Base-by-base conservation (phyloP, 2,113 vertebrate species). In the Oreamnos americanus region DNA sequence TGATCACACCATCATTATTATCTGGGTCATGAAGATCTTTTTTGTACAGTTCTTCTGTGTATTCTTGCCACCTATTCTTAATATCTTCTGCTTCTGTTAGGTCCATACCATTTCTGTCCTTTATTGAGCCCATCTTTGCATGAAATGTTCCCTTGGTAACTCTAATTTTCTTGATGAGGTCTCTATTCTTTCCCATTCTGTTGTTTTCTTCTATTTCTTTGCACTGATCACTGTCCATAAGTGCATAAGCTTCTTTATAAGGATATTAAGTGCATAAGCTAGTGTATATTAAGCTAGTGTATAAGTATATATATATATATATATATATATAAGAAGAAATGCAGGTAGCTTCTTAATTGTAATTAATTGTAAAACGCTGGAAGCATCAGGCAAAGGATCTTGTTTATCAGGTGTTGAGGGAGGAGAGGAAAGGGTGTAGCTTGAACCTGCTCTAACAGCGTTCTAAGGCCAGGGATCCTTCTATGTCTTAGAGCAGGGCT, bases 361-460 rank as follows among this genome's bases (percentile, higher is more conserved):
- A 76, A 43, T 76, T 43, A 25, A 14, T 76, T 76, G 39, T 39
- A 43, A 74, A 74, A 43, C 39, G 14, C 71, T 43, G 71, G 39
- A 76, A 43, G 39, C 71, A 76, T 43, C 82, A 96, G 76, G 84
- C 47, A 43, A 87, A 55, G n/a, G 36, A 49, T 30, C 8, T 51
- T 25, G 0, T 15, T 8, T 30, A 26, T 60, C 67, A 89, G 39
- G 23, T 19, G 14, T 3, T 4, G 39, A 57, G 67, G 36, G 12
- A 10, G 26, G 71, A 36, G 16, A 58, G 12, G 39, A 60, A 74
- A 49, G 55, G 88, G 17, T n/a, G 30, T 25, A 78, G 12, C 58
- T 84, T 96, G 90, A 97, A 74, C 13, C 39, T 57, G 51, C 88
- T 90, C 67, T 97, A 97, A 60, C 3, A 67, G 23, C 67, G 19